Evolutionary conservation across 2,113 vertebrate species (phyloP).

Genomic region (Misgurnus mizolepis): DNA sequence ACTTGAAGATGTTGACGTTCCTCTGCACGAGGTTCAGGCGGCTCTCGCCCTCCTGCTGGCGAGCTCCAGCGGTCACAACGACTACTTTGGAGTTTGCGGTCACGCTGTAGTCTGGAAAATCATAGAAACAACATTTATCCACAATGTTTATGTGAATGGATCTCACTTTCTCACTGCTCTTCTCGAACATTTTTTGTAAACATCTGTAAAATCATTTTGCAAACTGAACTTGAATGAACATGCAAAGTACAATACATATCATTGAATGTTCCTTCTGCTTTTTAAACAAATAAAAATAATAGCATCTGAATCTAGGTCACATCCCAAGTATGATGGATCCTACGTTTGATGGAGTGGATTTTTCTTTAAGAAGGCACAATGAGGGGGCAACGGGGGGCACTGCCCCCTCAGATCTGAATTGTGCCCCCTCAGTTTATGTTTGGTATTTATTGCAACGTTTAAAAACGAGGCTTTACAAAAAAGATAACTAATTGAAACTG

Average conservation of each 20-base stretch:
- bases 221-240: too few species aligned
- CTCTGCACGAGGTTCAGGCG: slow-evolving; percentile 97
- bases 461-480: too few species aligned
- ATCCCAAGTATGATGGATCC: background rate
- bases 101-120: slow-evolving; percentile 86
- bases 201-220: too few species aligned
- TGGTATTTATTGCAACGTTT: too few species aligned
- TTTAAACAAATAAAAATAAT: background rate
- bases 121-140: background rate
- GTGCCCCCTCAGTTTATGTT: too few species aligned
- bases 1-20: slow-evolving; percentile 98
- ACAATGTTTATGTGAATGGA: too few species aligned
- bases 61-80: slow-evolving; percentile 93
- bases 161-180: background rate
- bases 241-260: too few species aligned
- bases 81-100: slow-evolving; percentile 95
- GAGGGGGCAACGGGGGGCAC: too few species aligned
- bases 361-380: too few species aligned
- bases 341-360: too few species aligned
- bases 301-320: background rate
- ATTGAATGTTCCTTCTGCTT: background rate
- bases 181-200: background rate
- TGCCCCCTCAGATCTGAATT: too few species aligned
- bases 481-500: too few species aligned
- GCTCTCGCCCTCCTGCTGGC: slow-evolving; percentile 97